Evolutionary conservation across 53 echinoderm and acorn worm genomes (phyloP).

Genomic region (Crossaster papposus): DNA sequence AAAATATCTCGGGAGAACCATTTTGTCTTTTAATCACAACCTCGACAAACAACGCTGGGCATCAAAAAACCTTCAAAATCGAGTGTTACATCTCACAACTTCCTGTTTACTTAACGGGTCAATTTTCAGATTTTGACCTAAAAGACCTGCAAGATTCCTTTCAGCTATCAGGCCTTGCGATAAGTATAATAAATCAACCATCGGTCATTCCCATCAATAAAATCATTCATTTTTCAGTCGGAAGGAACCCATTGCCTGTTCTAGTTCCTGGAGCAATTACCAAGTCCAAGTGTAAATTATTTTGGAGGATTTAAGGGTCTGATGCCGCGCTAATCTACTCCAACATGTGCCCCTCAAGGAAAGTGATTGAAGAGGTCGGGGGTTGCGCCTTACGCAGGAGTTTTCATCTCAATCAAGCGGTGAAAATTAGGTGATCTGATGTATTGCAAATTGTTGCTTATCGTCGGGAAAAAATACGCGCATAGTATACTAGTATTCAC

Average conservation of each 20-base stretch:
- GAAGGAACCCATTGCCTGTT: not conserved
- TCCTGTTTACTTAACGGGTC: not conserved
- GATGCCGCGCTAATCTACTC: not conserved
- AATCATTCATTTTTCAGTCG: not conserved
- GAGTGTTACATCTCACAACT: not conserved
- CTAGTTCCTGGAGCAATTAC: not conserved
- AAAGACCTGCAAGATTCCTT: not conserved
- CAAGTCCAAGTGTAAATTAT: not conserved
- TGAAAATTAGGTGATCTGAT: not conserved
- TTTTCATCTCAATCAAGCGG: not conserved
- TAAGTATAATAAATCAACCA: not conserved
- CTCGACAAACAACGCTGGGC: no score
- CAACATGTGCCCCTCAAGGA: not conserved
- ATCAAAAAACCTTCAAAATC: not conserved
- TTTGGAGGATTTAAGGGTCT: not conserved
- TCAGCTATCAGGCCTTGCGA: not conserved
- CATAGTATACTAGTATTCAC: not conserved
- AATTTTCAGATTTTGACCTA: not conserved
- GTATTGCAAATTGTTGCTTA: not conserved
- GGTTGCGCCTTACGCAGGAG: not conserved
- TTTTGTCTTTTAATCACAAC: no score
- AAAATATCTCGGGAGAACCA: no score
- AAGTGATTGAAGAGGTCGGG: not conserved
- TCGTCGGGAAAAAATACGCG: not conserved
- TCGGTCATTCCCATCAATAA: not conserved